Conservation (phyloP, 2,888 invertebrate species). For the Phengaris arion region DNA sequence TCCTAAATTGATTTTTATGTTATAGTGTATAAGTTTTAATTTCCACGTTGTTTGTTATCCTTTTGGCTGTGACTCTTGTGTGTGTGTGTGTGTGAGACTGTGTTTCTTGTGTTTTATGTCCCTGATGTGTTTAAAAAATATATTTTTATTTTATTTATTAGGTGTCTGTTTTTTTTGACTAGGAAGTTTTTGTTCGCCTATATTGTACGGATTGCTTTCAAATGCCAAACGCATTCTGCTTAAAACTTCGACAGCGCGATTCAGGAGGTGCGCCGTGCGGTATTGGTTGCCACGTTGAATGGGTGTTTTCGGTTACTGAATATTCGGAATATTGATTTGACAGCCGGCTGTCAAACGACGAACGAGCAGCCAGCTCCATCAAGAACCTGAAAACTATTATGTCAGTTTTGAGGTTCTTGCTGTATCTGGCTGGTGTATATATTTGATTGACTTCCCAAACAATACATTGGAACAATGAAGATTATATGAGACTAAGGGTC, state of each 20-base stretch:
- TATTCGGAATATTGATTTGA: slow-evolving; percentile 2
- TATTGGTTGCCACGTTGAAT: neutral
- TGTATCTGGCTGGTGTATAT: neutral
- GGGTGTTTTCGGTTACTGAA: slow-evolving; percentile 11
- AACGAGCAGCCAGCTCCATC: neutral
- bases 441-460: neutral
- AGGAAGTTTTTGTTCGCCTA: too few species aligned
- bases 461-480: neutral
- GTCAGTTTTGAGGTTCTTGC: too few species aligned
- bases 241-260: neutral
- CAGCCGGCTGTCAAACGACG: slow-evolving; percentile 14
- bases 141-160: too few species aligned
- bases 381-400: neutral
- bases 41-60: too few species aligned
- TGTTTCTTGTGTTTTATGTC: too few species aligned
- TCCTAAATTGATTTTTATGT: too few species aligned
- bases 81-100: too few species aligned
- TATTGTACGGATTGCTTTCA: too few species aligned
- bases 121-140: too few species aligned
- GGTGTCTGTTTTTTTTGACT: too few species aligned
- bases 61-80: too few species aligned
- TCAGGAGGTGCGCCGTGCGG: neutral
- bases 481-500: neutral
- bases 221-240: neutral
- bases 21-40: too few species aligned